Conservation (phyloP, 2,888 invertebrate species). For the Nematopogon swammerdamellus region DNA sequence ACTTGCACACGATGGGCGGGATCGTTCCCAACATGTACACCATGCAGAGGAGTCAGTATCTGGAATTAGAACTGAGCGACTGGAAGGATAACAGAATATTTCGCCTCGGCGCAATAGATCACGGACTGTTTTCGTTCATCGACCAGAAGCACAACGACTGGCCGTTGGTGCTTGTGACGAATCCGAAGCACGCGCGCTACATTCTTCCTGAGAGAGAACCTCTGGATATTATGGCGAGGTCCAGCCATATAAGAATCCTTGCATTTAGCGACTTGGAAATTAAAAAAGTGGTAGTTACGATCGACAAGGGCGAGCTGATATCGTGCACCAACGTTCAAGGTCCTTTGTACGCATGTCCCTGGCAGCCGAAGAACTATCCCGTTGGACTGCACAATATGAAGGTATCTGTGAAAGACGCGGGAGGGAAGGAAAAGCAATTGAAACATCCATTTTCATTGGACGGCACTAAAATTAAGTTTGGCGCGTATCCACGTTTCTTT, state of each 20-base stretch:
- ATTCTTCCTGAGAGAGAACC: conserved; percentile 73
- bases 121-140: conserved; percentile 82
- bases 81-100: conserved; percentile 91
- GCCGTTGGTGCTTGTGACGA: conserved; percentile 83
- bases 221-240: conserved; percentile 59
- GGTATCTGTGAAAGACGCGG: conserved; percentile 56
- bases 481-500: conserved; percentile 64
- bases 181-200: conserved; percentile 84
- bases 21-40: conserved; percentile 83
- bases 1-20: conserved; percentile 82
- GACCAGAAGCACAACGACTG: conserved; percentile 73
- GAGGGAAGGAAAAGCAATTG: conserved; percentile 51
- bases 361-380: conserved; percentile 66
- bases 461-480: conserved; percentile 63
- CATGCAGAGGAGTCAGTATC: conserved; percentile 73
- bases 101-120: conserved; percentile 82
- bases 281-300: conserved; percentile 60
- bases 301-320: conserved; percentile 64
- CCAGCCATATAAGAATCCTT: conserved; percentile 78
- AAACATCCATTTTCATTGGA: conserved; percentile 79
- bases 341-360: conserved; percentile 69
- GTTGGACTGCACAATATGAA: conserved; percentile 66
- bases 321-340: conserved; percentile 58
- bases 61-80: conserved; percentile 88
- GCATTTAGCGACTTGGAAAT: conserved; percentile 71